Conservation (phyloP, 2,888 invertebrate genomes). For the Panorpa germanica region DNA sequence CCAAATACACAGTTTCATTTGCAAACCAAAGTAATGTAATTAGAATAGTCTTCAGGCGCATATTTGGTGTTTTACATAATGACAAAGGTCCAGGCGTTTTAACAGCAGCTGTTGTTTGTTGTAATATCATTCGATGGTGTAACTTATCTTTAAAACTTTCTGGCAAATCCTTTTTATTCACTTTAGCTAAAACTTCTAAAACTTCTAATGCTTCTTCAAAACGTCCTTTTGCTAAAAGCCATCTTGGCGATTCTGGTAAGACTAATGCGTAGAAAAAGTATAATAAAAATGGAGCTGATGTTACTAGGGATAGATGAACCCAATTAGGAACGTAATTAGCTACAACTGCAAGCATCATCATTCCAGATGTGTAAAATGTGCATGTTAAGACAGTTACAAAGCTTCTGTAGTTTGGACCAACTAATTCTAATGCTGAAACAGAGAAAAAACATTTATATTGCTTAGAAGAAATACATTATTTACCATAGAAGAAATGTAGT, state of each 20-base stretch:
- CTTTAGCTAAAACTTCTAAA: conserved; percentile 53
- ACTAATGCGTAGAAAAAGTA: conserved; percentile 76
- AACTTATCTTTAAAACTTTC: conserved; percentile 50
- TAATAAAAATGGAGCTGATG: conserved; percentile 67
- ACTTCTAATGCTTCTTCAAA: conserved; percentile 66
- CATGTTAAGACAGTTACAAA: conserved; percentile 88
- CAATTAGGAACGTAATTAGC: conserved; percentile 73
- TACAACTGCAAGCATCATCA: conserved; percentile 66
- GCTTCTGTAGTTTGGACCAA: conserved; percentile 78
- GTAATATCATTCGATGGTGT: conserved; percentile 50
- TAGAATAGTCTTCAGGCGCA: conserved; percentile 69
- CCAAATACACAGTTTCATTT: conserved; percentile 82
- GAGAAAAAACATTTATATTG: conserved; percentile 10
- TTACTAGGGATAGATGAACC: conserved; percentile 59
- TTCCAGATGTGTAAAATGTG: conserved; percentile 72
- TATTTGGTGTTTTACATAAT: conserved; percentile 67
- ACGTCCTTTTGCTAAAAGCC: conserved; percentile 70
- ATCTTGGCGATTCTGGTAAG: conserved; percentile 79
- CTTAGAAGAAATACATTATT: not conserved
- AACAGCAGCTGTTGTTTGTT: too few species aligned
- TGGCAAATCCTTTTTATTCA: conserved; percentile 61
- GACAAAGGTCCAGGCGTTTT: conserved; percentile 38
- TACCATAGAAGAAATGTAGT: too few species aligned
- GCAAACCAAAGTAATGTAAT: conserved; percentile 86
- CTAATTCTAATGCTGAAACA: conserved; percentile 66